These are phyloP conservation scores for Clistopyga incitator DNA, from an alignment of 2,888 invertebrate species.

Conservation along the genomic window DNA sequence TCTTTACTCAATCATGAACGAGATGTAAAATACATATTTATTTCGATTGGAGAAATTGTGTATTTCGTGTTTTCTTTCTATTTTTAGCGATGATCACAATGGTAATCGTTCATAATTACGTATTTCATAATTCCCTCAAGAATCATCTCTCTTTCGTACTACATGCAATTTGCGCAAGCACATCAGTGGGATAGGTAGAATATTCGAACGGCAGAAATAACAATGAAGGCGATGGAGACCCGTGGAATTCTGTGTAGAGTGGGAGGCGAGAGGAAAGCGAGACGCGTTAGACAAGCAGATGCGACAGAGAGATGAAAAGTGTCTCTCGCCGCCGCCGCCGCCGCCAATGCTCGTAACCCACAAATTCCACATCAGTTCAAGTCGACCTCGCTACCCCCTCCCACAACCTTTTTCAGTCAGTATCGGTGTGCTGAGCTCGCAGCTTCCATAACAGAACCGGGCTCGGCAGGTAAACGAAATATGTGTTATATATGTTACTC, in stretches of 20 bases:
- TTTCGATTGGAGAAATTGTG: not conserved
- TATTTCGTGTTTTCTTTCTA: not conserved
- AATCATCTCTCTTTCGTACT: slow-evolving; percentile 4
- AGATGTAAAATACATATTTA: too few relatives aligned
- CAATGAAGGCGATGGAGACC: slow-evolving; percentile 40
- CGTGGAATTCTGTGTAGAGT: slow-evolving; percentile 34
- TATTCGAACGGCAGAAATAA: slow-evolving; percentile 19
- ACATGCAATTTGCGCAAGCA: slow-evolving; percentile 24
- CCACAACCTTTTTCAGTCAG: not conserved
- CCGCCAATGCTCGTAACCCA: slow-evolving; percentile 43
- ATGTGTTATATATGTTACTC: slow-evolving; percentile 2
- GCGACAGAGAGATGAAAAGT: slow-evolving; percentile 46
- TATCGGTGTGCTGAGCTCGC: not conserved
- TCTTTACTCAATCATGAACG: too few relatives aligned
- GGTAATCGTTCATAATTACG: slow-evolving; percentile 15
- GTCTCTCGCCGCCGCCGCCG: slow-evolving; percentile 28
- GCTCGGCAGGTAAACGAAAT: slow-evolving; percentile 11
- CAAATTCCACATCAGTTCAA: slow-evolving; percentile 42
- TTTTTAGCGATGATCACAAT: not conserved
- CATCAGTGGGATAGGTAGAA: not conserved
- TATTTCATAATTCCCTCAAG: slow-evolving; percentile 12
- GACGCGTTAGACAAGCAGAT: slow-evolving; percentile 27
- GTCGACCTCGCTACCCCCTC: slow-evolving; percentile 9
- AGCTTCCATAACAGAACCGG: slow-evolving; percentile 2
- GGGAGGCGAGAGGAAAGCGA: not conserved